Evolutionary conservation across 2,797 vertebrate genomes (phyloP).

Genomic region (Xiphophorus birchmanni): DNA sequence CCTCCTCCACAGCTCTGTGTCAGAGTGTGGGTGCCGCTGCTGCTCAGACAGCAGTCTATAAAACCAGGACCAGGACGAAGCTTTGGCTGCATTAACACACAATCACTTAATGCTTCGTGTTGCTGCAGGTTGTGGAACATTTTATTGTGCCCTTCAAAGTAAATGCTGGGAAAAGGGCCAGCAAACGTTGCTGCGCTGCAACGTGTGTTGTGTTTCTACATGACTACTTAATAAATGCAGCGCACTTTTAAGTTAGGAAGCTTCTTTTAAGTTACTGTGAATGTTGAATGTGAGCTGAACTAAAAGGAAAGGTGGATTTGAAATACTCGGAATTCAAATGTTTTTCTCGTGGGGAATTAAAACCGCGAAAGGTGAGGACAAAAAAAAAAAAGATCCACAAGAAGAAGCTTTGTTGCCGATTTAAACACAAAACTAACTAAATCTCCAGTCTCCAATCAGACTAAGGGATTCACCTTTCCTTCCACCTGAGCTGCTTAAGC

Average conservation of each 20-base stretch:
- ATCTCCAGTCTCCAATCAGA: background rate
- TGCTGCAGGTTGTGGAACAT: background rate
- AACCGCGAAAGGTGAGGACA: background rate
- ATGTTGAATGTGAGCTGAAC: background rate
- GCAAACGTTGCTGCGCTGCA: background rate
- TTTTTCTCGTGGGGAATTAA: background rate
- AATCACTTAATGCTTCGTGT: background rate
- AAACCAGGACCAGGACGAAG: background rate
- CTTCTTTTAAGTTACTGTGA: background rate
- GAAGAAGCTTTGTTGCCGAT: background rate
- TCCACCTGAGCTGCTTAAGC: slow-evolving; percentile 9
- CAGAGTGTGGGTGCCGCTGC: background rate
- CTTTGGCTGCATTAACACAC: background rate
- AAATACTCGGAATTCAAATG: background rate
- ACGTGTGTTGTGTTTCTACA: background rate
- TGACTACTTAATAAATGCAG: background rate
- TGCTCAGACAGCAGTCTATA: slow-evolving; percentile 1
- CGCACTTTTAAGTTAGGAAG: background rate
- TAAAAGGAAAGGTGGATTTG: background rate
- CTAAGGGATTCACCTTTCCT: background rate
- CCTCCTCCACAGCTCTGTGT: background rate
- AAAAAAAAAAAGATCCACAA: background rate
- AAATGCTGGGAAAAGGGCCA: background rate
- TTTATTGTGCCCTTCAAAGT: background rate
- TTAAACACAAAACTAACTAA: background rate